phyloP scores from a whole-genome alignment of 2,888 invertebrate species.

The Lochmaea capreae region DNA sequence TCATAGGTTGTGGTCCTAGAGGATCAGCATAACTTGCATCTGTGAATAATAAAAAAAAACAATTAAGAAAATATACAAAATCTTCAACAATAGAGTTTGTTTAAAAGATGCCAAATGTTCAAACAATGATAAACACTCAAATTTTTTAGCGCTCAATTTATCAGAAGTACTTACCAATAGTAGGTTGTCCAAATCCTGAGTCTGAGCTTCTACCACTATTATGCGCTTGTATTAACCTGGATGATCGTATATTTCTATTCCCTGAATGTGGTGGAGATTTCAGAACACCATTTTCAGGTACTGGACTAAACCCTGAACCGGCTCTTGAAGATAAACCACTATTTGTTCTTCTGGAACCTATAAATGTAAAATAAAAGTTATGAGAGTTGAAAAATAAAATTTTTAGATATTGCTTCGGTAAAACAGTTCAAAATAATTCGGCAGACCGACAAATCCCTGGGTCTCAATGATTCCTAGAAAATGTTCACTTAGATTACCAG shows the following conservation, averaged over 20 bases:
- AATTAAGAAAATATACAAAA: no score
- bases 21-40: constrained; percentile 70
- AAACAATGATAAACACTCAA: no score
- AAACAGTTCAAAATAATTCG: no score
- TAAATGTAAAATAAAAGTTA: constrained; percentile 20
- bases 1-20: constrained; percentile 69
- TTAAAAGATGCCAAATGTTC: no score
- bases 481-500: no score
- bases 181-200: constrained; percentile 59
- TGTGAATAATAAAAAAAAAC: constrained; percentile 53
- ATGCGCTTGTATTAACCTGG: constrained; percentile 56
- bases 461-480: no score
- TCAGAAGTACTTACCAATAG: constrained; percentile 43
- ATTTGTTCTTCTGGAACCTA: constrained; percentile 68
- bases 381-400: constrained; percentile 2
- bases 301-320: constrained; percentile 68
- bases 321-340: constrained; percentile 71
- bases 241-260: constrained; percentile 55
- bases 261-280: constrained; percentile 56
- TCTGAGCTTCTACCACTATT: constrained; percentile 62
- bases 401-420: no score
- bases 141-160: background rate
- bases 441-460: no score
- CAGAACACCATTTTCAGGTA: constrained; percentile 63
- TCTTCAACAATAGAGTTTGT: no score